A percentile compares a stretch with the other conserved stretches of the same genome.
Conservation (phyloP, 2,888 invertebrate species). For the Dasysyrphus albostriatus region DNA sequence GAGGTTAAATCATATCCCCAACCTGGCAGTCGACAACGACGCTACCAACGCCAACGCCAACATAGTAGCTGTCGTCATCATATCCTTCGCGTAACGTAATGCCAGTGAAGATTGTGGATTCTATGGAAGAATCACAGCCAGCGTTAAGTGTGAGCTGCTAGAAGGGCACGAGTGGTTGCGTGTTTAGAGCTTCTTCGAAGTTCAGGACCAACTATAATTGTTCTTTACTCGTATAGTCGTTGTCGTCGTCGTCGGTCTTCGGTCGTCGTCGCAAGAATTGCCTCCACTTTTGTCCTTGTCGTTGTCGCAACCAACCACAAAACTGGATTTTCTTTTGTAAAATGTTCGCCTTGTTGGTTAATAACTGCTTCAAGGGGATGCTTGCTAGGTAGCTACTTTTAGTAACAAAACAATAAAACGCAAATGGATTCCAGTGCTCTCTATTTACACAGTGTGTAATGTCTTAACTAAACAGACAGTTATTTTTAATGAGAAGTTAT, state of each 20-base stretch:
- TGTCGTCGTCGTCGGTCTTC: conserved; percentile 20
- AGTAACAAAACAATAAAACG: conserved; percentile 37
- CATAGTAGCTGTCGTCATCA: conserved; percentile 14
- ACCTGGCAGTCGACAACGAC: conserved; percentile 31
- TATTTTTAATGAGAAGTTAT: conserved; percentile 66
- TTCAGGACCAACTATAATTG: conserved; percentile 73
- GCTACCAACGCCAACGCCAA: background rate
- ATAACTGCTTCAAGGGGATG: conserved; percentile 45
- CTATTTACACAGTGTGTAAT: conserved; percentile 64
- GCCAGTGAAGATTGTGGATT: conserved; percentile 3
- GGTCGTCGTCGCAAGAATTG: conserved; percentile 9
- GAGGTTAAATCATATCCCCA: conserved; percentile 57
- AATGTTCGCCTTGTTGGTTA: conserved; percentile 58
- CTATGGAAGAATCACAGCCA: conserved; percentile 32
- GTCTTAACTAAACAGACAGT: conserved; percentile 67
- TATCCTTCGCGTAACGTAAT: conserved; percentile 31
- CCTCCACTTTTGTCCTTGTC: conserved; percentile 16
- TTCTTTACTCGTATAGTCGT: conserved; percentile 18
- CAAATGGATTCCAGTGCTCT: conserved; percentile 56
- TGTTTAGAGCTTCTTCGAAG: conserved; percentile 61
- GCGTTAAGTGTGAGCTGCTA: conserved; percentile 5
- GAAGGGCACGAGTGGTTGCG: conserved; percentile 31
- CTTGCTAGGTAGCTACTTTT: conserved; percentile 26
- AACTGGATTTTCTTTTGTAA: conserved; percentile 48
- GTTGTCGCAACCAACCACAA: conserved; percentile 21